phyloP scores from a whole-genome alignment of 2,113 vertebrate genomes.

The Nyctereutes procyonoides region DNA sequence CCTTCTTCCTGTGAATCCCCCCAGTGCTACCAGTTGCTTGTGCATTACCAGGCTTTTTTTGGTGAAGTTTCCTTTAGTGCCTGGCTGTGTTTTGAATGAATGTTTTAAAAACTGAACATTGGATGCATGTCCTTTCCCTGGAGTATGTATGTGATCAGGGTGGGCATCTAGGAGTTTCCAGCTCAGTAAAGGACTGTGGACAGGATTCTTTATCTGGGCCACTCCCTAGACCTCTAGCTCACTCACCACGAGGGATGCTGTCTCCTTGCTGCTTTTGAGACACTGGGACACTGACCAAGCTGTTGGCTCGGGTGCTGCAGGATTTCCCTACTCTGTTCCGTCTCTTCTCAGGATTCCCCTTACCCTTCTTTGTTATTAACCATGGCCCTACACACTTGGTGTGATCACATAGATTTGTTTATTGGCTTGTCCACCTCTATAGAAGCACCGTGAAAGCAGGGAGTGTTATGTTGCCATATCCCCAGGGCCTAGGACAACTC shows the following conservation, averaged over 20 bases:
- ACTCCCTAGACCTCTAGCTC: too few relatives aligned
- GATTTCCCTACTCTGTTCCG: neutral
- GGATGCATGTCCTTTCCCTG: neutral
- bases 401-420: neutral
- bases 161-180: neutral
- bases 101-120: neutral
- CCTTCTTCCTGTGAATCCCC: neutral
- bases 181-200: neutral
- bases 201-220: neutral
- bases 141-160: neutral
- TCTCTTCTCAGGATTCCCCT: neutral
- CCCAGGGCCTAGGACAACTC: neutral
- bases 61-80: neutral
- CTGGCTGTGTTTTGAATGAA: neutral
- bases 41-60: neutral
- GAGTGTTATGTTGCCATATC: neutral
- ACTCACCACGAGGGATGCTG: fast-evolving
- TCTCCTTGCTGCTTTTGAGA: neutral
- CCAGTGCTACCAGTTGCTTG: neutral
- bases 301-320: neutral
- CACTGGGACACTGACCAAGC: neutral
- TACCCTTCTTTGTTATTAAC: neutral
- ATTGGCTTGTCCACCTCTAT: neutral
- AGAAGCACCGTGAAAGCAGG: neutral
- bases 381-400: neutral